These are phyloP conservation scores for Bombus polaris DNA, from an alignment of 1,140 invertebrate species.

Conservation along the genomic window DNA sequence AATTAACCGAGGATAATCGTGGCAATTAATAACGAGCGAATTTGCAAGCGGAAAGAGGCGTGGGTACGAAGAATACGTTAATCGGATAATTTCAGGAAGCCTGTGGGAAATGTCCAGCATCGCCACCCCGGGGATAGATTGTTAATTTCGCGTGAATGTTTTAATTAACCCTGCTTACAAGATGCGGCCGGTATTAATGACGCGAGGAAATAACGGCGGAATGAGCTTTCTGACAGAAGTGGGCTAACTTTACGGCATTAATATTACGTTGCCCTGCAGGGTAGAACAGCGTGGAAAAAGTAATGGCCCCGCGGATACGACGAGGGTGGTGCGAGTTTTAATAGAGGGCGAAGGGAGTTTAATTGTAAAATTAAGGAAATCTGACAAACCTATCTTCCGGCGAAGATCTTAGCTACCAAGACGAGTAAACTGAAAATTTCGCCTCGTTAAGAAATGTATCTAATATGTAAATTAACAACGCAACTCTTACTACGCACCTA, in stretches of 20 bases:
- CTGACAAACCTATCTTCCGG: conserved; percentile 24
- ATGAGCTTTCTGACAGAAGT: conserved; percentile 40
- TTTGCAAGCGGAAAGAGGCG: not conserved
- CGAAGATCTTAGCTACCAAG: not conserved
- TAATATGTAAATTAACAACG: not conserved
- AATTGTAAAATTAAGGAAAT: conserved; percentile 43
- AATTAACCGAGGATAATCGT: not conserved
- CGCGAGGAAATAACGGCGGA: conserved; percentile 31
- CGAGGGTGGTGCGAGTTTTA: not conserved
- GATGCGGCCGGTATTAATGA: conserved; percentile 41
- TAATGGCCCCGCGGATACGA: conserved; percentile 23
- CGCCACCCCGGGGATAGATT: not conserved
- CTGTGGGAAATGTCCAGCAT: not conserved
- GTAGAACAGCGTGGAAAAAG: conserved; percentile 40
- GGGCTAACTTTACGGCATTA: conserved; percentile 51
- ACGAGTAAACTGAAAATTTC: not conserved
- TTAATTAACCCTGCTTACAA: conserved; percentile 38
- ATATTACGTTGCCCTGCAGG: conserved; percentile 39
- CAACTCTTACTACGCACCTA: too few species aligned
- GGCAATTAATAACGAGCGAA: conserved; percentile 6
- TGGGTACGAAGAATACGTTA: not conserved
- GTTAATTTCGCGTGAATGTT: conserved; percentile 43
- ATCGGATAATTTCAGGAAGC: not conserved
- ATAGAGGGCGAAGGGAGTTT: not conserved
- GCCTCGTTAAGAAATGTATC: not conserved